phyloP scores from a whole-genome alignment of 1,140 invertebrate genomes.

The Drosophila sucinea region DNA sequence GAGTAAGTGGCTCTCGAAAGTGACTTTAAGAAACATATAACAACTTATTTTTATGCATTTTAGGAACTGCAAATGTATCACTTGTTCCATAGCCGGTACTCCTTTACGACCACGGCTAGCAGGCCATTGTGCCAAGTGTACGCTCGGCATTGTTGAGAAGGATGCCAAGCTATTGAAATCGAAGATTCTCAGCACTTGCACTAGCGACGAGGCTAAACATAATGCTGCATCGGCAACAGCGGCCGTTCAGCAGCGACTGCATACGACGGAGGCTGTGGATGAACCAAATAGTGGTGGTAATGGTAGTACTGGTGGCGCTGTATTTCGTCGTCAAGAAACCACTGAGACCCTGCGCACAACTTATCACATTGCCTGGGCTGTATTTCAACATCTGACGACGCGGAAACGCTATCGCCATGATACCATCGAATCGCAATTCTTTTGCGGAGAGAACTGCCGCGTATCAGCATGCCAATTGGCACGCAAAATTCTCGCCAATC shows the following conservation, averaged over 20 bases:
- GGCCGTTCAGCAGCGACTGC: constrained; percentile 44
- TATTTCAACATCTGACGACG: constrained; percentile 72
- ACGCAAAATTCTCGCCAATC: constrained; percentile 75
- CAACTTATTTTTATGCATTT: neutral
- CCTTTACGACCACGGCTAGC: constrained; percentile 66
- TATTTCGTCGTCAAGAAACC: constrained; percentile 55
- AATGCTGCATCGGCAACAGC: constrained; percentile 56
- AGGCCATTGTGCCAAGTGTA: constrained; percentile 75
- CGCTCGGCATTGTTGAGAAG: constrained; percentile 76
- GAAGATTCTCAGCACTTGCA: constrained; percentile 78
- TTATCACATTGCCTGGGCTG: constrained; percentile 82
- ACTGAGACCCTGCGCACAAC: constrained; percentile 59
- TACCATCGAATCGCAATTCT: constrained; percentile 69
- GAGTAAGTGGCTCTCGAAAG: constrained; percentile 55
- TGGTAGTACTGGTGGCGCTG: constrained; percentile 17
- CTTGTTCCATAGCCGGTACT: constrained; percentile 80
- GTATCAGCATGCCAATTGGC: constrained; percentile 74
- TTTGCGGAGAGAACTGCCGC: constrained; percentile 73
- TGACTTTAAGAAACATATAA: too few relatives aligned
- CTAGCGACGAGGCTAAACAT: constrained; percentile 71
- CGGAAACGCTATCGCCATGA: constrained; percentile 74
- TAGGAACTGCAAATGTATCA: constrained; percentile 81
- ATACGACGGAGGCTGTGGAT: constrained; percentile 19
- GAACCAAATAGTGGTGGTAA: constrained; percentile 23
- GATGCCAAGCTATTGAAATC: constrained; percentile 79